A percentile compares a stretch with the other conserved stretches of the same genome.
These are phyloP conservation scores for human DNA, from an alignment of 2,113 vertebrate species.

Conservation along the genomic window GRCh38 chr14:25988501-25989000, in stretches of 20 bases:
- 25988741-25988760: not conserved
- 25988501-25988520: conserved; percentile 45
- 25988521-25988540: conserved; percentile 52
- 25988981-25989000: not conserved
- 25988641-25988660: not conserved
- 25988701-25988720: not conserved
- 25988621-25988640: not conserved
- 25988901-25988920: not conserved
- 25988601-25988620: not conserved
- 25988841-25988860: not conserved
- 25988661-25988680: no score
- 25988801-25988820: not conserved
- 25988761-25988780: not conserved
- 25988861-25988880: not conserved
- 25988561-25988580: not conserved
- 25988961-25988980: not conserved
- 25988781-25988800: not conserved
- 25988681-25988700: not conserved
- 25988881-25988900: not conserved
- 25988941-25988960: not conserved
- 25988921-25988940: not conserved
- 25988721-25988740: not conserved
- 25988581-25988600: not conserved
- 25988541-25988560: conserved; percentile 2
- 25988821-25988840: not conserved